Conservation (phyloP, 2,888 invertebrate genomes). For the Lycophotia porphyrea region DNA sequence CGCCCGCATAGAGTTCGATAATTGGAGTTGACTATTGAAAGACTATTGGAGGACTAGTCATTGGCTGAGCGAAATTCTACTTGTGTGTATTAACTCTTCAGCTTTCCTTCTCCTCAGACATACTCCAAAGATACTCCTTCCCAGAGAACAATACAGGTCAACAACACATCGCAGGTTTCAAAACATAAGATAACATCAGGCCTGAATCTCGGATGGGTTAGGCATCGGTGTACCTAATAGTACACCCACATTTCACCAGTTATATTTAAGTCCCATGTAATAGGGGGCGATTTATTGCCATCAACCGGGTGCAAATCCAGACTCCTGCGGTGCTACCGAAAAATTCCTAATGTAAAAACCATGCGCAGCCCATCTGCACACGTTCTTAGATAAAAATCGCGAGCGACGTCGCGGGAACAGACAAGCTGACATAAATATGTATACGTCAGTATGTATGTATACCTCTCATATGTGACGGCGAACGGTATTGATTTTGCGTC, state of each 20-base stretch:
- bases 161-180: background rate
- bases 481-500: conserved; percentile 82
- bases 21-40: too few species aligned
- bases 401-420: conserved; percentile 52
- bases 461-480: conserved; percentile 55
- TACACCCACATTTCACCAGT: too few species aligned
- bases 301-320: too few species aligned
- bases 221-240: too few species aligned
- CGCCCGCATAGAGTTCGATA: too few species aligned
- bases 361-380: conserved; percentile 34
- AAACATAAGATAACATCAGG: too few species aligned
- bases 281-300: too few species aligned
- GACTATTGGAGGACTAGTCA: background rate
- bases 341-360: too few species aligned
- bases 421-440: conserved; percentile 59
- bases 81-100: background rate
- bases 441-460: conserved; percentile 33
- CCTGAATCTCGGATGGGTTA: too few species aligned
- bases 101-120: background rate
- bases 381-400: conserved; percentile 64
- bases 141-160: background rate
- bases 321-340: too few species aligned
- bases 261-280: too few species aligned
- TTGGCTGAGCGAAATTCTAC: background rate
- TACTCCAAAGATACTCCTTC: background rate